Percentiles rank a stretch among this genome's conserved stretches.
Evolutionary conservation across 2,113 vertebrate genomes (phyloP).

Genomic region (Piaya cayana): DNA sequence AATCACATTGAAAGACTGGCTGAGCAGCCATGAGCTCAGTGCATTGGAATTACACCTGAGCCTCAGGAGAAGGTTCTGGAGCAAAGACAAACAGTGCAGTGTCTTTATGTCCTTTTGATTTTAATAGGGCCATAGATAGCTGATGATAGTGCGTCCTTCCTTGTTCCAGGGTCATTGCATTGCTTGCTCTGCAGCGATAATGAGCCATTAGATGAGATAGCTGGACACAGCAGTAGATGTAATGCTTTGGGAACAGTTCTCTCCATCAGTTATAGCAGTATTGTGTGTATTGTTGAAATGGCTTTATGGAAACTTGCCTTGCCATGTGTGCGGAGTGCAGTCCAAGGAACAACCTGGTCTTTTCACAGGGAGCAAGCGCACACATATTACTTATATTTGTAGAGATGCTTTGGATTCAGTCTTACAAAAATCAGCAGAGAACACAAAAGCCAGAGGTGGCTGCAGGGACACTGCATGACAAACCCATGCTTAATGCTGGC

Average conservation of each 20-base stretch:
- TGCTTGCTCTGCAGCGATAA: neutral
- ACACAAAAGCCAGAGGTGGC: neutral
- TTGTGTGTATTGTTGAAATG: neutral
- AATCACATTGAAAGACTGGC: neutral
- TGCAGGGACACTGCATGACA: neutral
- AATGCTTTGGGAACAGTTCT: neutral
- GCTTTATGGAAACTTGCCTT: neutral
- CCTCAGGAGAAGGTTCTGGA: neutral
- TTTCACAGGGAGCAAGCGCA: neutral
- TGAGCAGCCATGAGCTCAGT: neutral
- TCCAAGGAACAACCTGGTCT: neutral
- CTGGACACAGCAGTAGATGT: neutral
- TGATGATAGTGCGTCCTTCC: neutral
- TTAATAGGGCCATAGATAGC: neutral
- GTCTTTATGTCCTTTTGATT: neutral
- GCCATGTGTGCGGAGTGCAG: neutral
- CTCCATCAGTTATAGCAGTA: accelerated
- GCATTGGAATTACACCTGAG: accelerated
- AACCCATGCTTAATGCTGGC: neutral
- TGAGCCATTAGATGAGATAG: neutral
- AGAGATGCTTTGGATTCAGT: neutral
- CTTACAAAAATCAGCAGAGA: neutral
- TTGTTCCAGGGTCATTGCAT: neutral
- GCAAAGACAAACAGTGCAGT: neutral
- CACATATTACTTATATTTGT: neutral